Base-by-base conservation (phyloP, 2,797 vertebrate genomes). In the Micropoecilia bifurca region DNA sequence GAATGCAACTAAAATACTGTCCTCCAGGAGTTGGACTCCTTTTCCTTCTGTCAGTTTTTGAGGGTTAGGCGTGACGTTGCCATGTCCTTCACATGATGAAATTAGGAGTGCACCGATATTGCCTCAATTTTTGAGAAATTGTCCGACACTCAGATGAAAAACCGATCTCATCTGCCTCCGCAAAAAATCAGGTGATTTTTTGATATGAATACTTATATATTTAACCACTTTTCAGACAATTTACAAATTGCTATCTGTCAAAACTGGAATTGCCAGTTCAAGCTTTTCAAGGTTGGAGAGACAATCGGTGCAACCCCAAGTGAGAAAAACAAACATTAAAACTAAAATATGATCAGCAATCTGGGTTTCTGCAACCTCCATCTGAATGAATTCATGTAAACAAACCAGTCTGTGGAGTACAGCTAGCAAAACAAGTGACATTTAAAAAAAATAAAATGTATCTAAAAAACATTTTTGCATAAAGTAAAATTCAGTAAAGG, bases 401-500 rank as follows among this genome's bases (percentile, higher is more conserved):
- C 59, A 61, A 61, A 61, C 57, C 57, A 63, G 30, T 33, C 59
- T 63, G 30, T 20, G 16, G 7, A 36, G 33, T 28, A 61, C 4
- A 33, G 5, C 30, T 63, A 63, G 30, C 59, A 63, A 63, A 33
- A 20, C 25, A 33, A 63, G 16, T 20, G 59, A 36, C 30, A 18
- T 30, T 63, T 22, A 33, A 61, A 61, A 18, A 61, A 4, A 39
- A 66, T 39, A 4, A 66, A 39, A 3, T 4, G 3, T 39, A 22
- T 41, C 36, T 39, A 8, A 36, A 36, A 63, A 36, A 20, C 16
- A 63, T 36, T 41, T 41, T 66, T 66, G 33, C 61, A 36, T 22
- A 39, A 66, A 68, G 20, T 68, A 68, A 25, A 68, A 68, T 68
- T 68, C 7, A 25, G 20, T 68, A 8, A 68, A 68, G 63, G 63